Evolutionary conservation across 2,797 vertebrate species (phyloP), one percentile per base, ranked within the genome.

Genomic region (Vireo griseus): DNA sequence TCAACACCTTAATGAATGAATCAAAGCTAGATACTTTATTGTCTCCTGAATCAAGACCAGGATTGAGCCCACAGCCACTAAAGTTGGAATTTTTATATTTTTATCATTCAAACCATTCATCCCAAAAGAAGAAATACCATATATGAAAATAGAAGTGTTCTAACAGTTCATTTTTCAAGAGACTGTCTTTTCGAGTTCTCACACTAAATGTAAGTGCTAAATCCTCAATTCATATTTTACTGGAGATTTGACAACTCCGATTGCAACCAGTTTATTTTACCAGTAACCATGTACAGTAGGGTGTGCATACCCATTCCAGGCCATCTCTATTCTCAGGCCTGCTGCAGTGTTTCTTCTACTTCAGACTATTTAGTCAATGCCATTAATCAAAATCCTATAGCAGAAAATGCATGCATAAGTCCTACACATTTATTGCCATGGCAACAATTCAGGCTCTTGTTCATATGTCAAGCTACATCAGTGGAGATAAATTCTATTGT

Each of bases 381-480:
- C 98, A 99, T 99, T 99, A 99, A 99, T 99, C 98, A 99, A 99
- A 99, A 99, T 99, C 99, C 98, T 98, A 98, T 98, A 98, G 98
- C 98, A 98, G 98, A 99, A 99, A 99, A 99, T 99, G 98, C 99
- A 99, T 99, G 99, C 99, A 99, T 99, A 99, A 99, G 99, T 98
- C 98, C 98, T 97, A 99, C 98, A 99, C 99, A 99, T 99, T 99
- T 99, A 99, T 99, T 99, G 96, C 99, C 98, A 99, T 99, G 98
- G 99, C 96, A 99, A 99, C 99, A 98, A 99, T 99, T 99, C 99
- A 99, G 98, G 98, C 98, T 99, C 99, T 99, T 99, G 99, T 99
- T 99, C 99, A 99, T 98, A 98, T 99, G 99, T 99, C 99, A 99
- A 98, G 98, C 98, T 97, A 98, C 98, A 99, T 99, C 99, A 99